Percentiles rank a stretch among this genome's conserved stretches.
These are phyloP conservation scores for Alectoris magna DNA, from an alignment of 2,797 vertebrate species.

Conservation along the genomic window DNA sequence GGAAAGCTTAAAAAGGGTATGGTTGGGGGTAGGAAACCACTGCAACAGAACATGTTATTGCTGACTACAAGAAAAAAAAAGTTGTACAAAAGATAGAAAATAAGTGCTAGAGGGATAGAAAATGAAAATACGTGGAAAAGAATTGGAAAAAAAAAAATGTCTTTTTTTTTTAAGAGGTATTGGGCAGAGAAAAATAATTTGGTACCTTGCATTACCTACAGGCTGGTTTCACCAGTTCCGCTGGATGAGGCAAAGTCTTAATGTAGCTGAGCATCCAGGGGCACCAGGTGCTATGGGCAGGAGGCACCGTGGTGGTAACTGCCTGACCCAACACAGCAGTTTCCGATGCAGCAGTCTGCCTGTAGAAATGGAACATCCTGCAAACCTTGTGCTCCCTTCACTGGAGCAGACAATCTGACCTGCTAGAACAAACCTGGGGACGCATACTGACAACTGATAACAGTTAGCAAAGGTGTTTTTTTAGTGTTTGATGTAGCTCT, in stretches of 20 bases:
- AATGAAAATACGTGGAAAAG: neutral
- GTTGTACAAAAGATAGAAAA: neutral
- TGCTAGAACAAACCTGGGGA: neutral
- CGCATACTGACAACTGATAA: neutral
- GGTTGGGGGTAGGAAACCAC: fast-evolving
- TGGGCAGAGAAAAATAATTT: neutral
- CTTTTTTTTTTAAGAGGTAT: fast-evolving
- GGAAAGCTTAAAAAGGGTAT: fast-evolving
- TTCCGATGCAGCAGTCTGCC: neutral
- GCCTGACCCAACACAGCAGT: no score
- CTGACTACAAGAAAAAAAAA: no score
- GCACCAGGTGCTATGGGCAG: fast-evolving
- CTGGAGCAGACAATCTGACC: neutral
- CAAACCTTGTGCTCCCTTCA: fast-evolving
- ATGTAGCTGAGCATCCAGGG: fast-evolving
- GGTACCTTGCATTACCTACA: fast-evolving
- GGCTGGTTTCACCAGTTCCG: fast-evolving
- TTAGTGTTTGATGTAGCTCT: neutral
- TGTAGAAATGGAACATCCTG: neutral
- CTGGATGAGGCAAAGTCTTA: fast-evolving
- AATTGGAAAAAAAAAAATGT: fast-evolving
- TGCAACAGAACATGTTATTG: fast-evolving
- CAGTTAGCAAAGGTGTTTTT: neutral
- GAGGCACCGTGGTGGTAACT: fast-evolving
- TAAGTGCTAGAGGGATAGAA: fast-evolving